Evolutionary conservation across 2,113 vertebrate genomes (phyloP).

Genomic region (Thalassoma bifasciatum): DNA sequence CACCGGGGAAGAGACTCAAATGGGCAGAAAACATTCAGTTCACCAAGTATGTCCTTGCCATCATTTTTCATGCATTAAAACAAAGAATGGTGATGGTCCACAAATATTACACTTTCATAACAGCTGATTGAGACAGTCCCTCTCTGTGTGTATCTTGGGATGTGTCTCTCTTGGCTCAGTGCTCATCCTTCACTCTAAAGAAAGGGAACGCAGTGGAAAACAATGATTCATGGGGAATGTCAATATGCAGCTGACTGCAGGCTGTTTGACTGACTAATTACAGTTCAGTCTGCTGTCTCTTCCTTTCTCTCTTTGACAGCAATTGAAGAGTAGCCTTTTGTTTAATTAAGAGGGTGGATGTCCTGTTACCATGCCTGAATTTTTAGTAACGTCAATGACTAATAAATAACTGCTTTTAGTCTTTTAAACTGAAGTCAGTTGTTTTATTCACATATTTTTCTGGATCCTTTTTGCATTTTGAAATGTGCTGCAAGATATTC

Average conservation of each 20-base stretch:
- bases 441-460: background rate
- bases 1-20: constrained; percentile 26
- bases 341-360: constrained; percentile 44
- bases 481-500: background rate
- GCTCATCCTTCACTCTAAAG: background rate
- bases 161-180: background rate
- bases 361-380: constrained; percentile 28
- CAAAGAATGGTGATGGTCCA: too few species aligned
- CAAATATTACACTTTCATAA: background rate
- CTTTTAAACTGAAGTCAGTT: background rate
- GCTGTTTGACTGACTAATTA: constrained; percentile 17
- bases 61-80: too few species aligned
- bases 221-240: constrained; percentile 14
- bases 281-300: background rate
- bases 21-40: too few species aligned
- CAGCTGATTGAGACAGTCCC: background rate
- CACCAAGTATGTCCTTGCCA: background rate
- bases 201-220: background rate
- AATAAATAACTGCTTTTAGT: background rate
- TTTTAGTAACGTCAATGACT: too few species aligned
- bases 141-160: constrained; percentile 4
- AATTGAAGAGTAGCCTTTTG: constrained; percentile 32
- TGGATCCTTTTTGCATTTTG: background rate
- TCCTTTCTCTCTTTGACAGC: constrained; percentile 5
- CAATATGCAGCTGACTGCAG: constrained; percentile 24